These are phyloP conservation scores for Andricus quercusramuli DNA, from an alignment of 2,888 invertebrate genomes.

Conservation along the genomic window DNA sequence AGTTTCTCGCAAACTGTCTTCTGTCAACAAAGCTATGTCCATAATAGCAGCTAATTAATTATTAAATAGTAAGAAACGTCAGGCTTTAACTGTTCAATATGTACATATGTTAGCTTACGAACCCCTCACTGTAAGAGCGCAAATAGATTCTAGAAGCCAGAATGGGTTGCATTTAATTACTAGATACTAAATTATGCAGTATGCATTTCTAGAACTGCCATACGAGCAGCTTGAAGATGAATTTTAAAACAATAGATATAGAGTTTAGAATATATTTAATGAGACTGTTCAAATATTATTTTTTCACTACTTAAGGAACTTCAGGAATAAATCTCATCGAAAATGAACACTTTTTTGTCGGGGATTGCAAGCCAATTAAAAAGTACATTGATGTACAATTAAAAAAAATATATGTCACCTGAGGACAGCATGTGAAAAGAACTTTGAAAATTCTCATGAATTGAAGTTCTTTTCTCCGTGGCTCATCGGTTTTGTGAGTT, in stretches of 20 bases:
- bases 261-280: no score
- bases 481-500: no score
- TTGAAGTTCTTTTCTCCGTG: no score
- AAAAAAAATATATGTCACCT: no score
- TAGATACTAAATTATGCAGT: constrained; percentile 1
- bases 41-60: neutral
- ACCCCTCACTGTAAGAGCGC: neutral
- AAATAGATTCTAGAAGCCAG: neutral
- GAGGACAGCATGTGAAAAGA: no score
- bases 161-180: neutral
- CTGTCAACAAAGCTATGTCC: neutral
- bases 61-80: neutral
- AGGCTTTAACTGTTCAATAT: neutral
- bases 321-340: no score
- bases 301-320: no score
- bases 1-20: neutral
- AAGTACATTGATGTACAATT: no score
- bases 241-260: neutral
- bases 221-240: neutral
- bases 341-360: no score
- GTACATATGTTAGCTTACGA: neutral
- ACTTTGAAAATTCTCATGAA: no score
- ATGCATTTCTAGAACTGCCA: neutral
- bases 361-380: no score
- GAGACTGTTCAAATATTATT: no score